Percentiles rank a stretch among this genome's conserved stretches.
Evolutionary conservation across 2,113 vertebrate genomes (phyloP).

Genomic region (Carollia perspicillata): DNA sequence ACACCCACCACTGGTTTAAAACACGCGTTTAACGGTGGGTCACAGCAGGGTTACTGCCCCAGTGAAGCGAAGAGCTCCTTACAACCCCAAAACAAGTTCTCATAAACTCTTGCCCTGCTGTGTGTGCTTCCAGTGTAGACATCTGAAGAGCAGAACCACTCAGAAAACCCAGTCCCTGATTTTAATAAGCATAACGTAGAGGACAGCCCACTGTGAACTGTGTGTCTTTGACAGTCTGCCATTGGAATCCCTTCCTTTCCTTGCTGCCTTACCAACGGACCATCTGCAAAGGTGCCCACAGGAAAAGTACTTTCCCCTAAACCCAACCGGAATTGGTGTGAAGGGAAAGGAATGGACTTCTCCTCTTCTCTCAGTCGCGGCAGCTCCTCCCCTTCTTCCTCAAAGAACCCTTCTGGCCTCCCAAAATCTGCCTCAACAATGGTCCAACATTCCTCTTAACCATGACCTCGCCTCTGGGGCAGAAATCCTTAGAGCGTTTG

Average conservation of each 20-base stretch:
- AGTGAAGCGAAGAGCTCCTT: not conserved
- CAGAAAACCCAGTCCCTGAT: not conserved
- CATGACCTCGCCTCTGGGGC: not conserved
- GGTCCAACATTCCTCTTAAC: slow-evolving; percentile 18
- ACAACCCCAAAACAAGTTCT: not conserved
- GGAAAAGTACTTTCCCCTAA: not conserved
- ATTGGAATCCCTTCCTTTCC: not conserved
- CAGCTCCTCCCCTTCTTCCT: slow-evolving; percentile 67
- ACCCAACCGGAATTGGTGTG: not conserved
- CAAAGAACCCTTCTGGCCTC: slow-evolving; percentile 38
- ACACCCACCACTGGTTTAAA: not conserved
- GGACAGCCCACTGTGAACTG: not conserved
- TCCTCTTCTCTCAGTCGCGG: not conserved
- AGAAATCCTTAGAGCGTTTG: not conserved
- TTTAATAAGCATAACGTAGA: not conserved
- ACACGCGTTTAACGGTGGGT: not conserved
- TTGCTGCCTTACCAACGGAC: not conserved
- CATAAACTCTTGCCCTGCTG: not conserved
- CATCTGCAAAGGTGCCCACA: not conserved
- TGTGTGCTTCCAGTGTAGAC: not conserved
- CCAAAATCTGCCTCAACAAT: slow-evolving; percentile 50
- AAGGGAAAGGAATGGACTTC: slow-evolving; percentile 15
- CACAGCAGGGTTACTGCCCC: not conserved
- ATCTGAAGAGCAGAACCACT: not conserved
- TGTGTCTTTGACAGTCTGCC: not conserved